Base-by-base conservation (phyloP, 2,113 vertebrate genomes). In the Sebastes fasciatus region DNA sequence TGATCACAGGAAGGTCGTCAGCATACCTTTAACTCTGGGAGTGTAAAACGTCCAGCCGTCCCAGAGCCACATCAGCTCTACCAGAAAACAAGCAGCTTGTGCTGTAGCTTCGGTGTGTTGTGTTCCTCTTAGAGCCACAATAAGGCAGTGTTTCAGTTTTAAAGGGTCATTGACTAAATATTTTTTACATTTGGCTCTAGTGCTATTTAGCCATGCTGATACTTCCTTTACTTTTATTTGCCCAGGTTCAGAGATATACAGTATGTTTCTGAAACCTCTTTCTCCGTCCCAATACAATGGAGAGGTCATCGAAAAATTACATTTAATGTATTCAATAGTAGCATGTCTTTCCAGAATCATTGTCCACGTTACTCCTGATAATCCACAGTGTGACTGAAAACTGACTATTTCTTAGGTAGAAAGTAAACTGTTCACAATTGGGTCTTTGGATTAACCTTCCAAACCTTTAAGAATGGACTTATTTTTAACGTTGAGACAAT, bases 1-100 rank as follows among this genome's bases (percentile, higher is more conserved):
- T 3, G 48, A 19, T 63, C 78, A 65, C 64, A 43, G 71, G 54
- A 40, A 52, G 75, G 54, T 60, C 71, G 23, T 74, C 63, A 57
- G 14, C 77, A 8, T 82, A 61, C 62, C 57, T 45, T 73, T 62
- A 62, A 75, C 69, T 10, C 10, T 34, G 58, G 23, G 58, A 48
- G 65, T 11, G 46, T 65, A 45, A 72, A 67, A 66, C 8, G 49
- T 8, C 45, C 60, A 63, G n/a, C n/a, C 6, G 43, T 45, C 57
- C 45, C 69, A 34, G 8, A 65, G 54, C 26, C 43, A 8, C 1
- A 67, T 55, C 19, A 2, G 10, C 63, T 49, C 3, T 1, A 34
- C 7, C 2, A 45, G 71, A 14, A 13, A 26, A 51, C 79, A 23
- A n/a, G 64, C 4, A 55, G 65, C 3, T 6, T 55, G 40, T 48